Percentiles rank a stretch among this genome's conserved stretches.
phyloP scores from a whole-genome alignment of 2,113 vertebrate species.

The Alectura lathami region DNA sequence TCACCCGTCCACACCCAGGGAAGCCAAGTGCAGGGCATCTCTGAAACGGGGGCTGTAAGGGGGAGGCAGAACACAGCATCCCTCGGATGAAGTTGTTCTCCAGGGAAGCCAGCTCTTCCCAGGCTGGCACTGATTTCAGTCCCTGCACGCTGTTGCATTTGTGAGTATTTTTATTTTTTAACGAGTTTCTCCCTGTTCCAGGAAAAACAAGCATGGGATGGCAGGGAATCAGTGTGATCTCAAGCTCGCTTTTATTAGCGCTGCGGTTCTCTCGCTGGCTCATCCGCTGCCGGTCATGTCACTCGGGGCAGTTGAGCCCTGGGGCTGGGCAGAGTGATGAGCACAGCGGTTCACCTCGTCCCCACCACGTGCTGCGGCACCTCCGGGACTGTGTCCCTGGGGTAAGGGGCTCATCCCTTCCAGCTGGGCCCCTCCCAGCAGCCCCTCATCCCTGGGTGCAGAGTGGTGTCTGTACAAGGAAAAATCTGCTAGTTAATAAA shows the following conservation, averaged over 20 bases:
- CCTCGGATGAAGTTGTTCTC: neutral
- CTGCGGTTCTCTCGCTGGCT: neutral
- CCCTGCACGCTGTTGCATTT: neutral
- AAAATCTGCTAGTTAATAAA: neutral
- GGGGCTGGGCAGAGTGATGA: neutral
- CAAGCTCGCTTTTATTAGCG: neutral
- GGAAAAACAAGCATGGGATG: neutral
- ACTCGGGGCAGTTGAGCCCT: neutral
- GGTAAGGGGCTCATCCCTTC: neutral
- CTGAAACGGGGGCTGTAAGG: neutral
- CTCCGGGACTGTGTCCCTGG: fast-evolving
- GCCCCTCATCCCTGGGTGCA: neutral
- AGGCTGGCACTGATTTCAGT: neutral
- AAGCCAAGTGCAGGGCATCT: neutral
- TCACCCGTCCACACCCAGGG: neutral
- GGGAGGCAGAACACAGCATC: neutral
- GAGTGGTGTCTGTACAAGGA: neutral
- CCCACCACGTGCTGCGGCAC: neutral
- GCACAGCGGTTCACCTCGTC: neutral
- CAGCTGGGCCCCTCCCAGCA: too few relatives aligned
- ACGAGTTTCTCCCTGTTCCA: conserved; percentile 27
- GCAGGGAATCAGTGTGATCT: neutral
- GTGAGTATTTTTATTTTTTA: neutral
- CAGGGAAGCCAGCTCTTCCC: neutral
- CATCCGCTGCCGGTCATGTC: neutral